phyloP scores from a whole-genome alignment of 2,888 invertebrate species.

The Pyrrhosoma nymphula region DNA sequence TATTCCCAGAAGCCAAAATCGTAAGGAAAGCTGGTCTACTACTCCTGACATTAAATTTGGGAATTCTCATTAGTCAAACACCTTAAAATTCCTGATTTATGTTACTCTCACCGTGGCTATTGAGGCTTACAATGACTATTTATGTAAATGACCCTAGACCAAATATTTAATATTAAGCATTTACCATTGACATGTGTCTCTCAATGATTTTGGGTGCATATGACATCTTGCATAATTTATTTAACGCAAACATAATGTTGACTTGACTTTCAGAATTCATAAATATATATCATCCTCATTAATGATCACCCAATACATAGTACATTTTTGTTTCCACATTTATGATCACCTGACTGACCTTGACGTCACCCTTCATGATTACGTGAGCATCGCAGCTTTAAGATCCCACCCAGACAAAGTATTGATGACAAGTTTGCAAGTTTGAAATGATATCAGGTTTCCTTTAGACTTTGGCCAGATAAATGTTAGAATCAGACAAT shows the following conservation, averaged over 20 bases:
- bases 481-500: background rate
- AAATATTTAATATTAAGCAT: conserved; percentile 62
- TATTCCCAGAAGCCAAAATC: background rate
- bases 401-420: background rate
- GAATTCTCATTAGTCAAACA: conserved; percentile 26
- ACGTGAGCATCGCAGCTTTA: background rate
- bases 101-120: conserved; percentile 32
- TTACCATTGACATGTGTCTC: conserved; percentile 46
- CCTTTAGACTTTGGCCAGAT: background rate
- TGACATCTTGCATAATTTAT: conserved; percentile 1
- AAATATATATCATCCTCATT: conserved; percentile 26
- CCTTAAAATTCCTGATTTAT: conserved; percentile 51
- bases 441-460: background rate
- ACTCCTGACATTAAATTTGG: conserved; percentile 18
- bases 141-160: conserved; percentile 51
- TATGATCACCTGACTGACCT: background rate
- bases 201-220: conserved; percentile 27
- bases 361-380: background rate
- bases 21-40: conserved; percentile 25
- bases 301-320: background rate
- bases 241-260: background rate
- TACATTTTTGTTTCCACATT: background rate
- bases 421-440: background rate
- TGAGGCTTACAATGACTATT: conserved; percentile 55
- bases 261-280: background rate